These are phyloP conservation scores for pig (Sus scrofa) DNA, from an alignment of 2,113 vertebrate species.

Conservation along the genomic window T2T-Sscrofa CM000812.6:126801001-126801500, in stretches of 20 bases:
- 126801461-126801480: neutral
- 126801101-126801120: neutral
- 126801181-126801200: neutral
- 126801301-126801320: neutral
- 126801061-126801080: slow-evolving; percentile 21
- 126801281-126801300: neutral
- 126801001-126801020: slow-evolving; percentile 12
- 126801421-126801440: neutral
- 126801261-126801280: neutral
- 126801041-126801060: slow-evolving; percentile 31
- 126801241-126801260: neutral
- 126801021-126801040: slow-evolving; percentile 53
- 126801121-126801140: neutral
- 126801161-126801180: neutral
- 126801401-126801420: neutral
- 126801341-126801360: neutral
- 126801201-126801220: neutral
- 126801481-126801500: no score
- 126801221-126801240: neutral
- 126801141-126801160: neutral
- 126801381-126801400: neutral
- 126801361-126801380: neutral
- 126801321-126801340: neutral
- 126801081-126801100: neutral
- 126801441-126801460: neutral